Conservation (phyloP, 2,797 vertebrate species). For the Setipinna tenuifilis region DNA sequence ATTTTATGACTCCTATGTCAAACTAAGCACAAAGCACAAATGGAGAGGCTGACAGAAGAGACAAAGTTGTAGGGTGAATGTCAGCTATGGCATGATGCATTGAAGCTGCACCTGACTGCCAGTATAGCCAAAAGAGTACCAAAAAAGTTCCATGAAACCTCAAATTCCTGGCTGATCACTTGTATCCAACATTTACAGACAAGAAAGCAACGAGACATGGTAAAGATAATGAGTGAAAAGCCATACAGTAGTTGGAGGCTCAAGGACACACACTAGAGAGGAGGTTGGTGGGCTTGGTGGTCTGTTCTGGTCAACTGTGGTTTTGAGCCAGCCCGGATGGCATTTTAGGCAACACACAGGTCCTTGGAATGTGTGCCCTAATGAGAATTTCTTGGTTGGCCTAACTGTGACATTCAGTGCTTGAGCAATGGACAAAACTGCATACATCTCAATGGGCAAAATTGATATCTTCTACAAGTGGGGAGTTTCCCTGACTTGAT, state of each 20-base stretch:
- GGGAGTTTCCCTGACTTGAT: no score
- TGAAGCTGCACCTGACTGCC: slow-evolving; percentile 18
- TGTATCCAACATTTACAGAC: neutral
- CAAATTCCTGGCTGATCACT: slow-evolving; percentile 1
- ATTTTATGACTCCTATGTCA: slow-evolving; percentile 44
- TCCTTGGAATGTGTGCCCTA: no score
- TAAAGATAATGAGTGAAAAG: slow-evolving; percentile 33
- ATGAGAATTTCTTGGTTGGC: no score
- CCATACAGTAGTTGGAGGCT: neutral
- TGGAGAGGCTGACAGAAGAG: slow-evolving; percentile 33
- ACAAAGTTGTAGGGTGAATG: slow-evolving; percentile 33
- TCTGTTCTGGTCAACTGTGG: neutral
- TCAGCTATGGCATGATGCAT: neutral
- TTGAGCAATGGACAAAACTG: no score
- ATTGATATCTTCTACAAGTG: no score
- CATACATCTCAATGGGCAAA: no score
- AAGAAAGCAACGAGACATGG: slow-evolving; percentile 28
- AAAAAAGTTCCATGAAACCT: neutral
- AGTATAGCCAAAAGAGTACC: slow-evolving; percentile 22
- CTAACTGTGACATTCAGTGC: no score
- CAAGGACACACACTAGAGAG: no score
- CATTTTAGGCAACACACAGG: no score
- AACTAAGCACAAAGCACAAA: slow-evolving; percentile 54
- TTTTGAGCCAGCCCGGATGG: no score
- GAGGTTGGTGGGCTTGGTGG: slow-evolving; percentile 1